Evolutionary conservation across 2,797 vertebrate species (phyloP).

Genomic region (Mustela erminea): DNA sequence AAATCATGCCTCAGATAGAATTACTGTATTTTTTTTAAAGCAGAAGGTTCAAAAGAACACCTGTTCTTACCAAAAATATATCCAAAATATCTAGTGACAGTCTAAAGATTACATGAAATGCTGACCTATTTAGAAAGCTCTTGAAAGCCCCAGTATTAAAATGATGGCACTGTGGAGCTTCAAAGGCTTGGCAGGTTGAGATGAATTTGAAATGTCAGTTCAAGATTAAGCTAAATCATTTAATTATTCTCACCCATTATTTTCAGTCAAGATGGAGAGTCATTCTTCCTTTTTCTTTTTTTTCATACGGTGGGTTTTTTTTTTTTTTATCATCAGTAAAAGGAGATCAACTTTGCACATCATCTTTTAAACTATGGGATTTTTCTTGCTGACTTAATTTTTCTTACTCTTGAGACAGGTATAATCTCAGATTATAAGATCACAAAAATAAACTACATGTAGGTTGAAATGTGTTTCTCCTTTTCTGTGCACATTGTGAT

Average conservation of each 20-base stretch:
- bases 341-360: not conserved
- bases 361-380: conserved; percentile 61
- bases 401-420: conserved; percentile 45
- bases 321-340: not conserved
- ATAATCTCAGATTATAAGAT: conserved; percentile 37
- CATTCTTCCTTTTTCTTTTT: conserved; percentile 30
- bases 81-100: conserved; percentile 49
- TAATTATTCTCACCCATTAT: conserved; percentile 39
- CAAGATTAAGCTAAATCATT: conserved; percentile 67
- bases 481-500: not conserved
- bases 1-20: not conserved
- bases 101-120: conserved; percentile 60
- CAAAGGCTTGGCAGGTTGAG: conserved; percentile 68
- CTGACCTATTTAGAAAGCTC: conserved; percentile 73
- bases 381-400: conserved; percentile 63
- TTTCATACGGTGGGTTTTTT: not conserved
- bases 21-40: conserved; percentile 58
- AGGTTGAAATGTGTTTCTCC: not conserved
- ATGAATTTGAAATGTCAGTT: conserved; percentile 69
- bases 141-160: conserved; percentile 74
- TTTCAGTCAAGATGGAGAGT: not conserved
- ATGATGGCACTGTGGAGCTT: conserved; percentile 53
- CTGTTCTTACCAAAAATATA: conserved; percentile 64
- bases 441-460: conserved; percentile 34
- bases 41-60: conserved; percentile 61